These are phyloP conservation scores for Pristionchus arcanus DNA, from an alignment of 2,888 invertebrate species.

Conservation along the genomic window DNA sequence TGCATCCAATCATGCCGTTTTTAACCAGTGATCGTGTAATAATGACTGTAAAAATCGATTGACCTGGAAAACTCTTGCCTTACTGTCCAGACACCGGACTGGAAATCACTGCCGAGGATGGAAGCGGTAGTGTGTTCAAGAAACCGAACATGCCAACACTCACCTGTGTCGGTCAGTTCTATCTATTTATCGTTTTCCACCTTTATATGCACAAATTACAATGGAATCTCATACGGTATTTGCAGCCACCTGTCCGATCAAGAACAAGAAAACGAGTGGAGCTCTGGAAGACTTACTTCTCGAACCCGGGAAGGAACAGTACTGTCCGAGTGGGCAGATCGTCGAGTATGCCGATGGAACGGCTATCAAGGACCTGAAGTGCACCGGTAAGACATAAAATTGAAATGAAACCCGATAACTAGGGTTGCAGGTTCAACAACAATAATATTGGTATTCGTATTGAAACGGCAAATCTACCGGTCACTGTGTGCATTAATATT, in stretches of 20 bases:
- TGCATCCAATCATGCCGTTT: too few species aligned
- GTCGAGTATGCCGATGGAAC: neutral
- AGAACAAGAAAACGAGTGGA: neutral
- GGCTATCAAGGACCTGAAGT: neutral
- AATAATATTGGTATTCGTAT: too few species aligned
- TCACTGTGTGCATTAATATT: too few species aligned
- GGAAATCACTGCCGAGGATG: neutral
- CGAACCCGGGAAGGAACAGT: neutral
- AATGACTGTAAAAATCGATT: too few species aligned
- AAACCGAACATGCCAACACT: neutral
- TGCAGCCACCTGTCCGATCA: neutral
- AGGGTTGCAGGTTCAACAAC: too few species aligned
- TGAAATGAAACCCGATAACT: too few species aligned
- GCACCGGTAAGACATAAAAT: too few species aligned
- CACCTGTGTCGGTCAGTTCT: neutral
- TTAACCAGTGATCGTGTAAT: too few species aligned
- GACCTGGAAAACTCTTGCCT: too few species aligned
- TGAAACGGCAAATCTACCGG: too few species aligned
- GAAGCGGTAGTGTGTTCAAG: neutral
- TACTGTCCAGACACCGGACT: neutral
- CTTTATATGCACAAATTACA: too few species aligned
- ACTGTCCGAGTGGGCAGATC: neutral
- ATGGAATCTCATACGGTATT: neutral
- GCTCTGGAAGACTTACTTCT: neutral
- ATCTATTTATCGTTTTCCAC: neutral